Evolutionary conservation across 2,888 invertebrate species (phyloP), one percentile per base, ranked within the genome.

Genomic region (Linyphia triangularis): DNA sequence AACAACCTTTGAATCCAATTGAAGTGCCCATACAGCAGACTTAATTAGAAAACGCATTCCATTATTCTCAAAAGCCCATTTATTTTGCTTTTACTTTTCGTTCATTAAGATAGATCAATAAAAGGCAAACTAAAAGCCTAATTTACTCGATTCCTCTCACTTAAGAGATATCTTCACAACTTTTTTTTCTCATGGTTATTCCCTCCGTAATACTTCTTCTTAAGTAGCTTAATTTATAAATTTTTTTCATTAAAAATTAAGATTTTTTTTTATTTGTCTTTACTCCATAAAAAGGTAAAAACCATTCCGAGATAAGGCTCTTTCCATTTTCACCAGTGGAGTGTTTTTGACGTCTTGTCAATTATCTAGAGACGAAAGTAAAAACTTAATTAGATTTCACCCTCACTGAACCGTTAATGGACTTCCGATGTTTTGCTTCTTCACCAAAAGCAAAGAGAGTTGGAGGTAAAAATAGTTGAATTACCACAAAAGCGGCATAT

Each of bases 351-450:
- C 79, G 67, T 51, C 79, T 30, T 79, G 79, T 79, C 79, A 67
- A 79, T 79, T 79, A 79, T 43, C 67, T n/a, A 10, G 51, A 30
- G 79, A 79, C 51, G 79, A n/a, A 19, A 28, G 67, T 67, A 79
- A 79, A 79, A 78, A 79, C 67, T 79, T 79, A 79, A 79, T 79
- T 79, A 67, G 79, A 79, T 79, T 79, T 67, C 28, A 65, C 22
- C 22, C 30, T 19, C 51, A 67, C 51, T 22, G 43, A 10, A 6
- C 16, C 51, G 37, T 78, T 78, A 78, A 78, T 63, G 65, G 77
- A 78, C 13, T 78, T 75, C 59, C 75, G 33, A 59, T 75, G 79
- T 79, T 67, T 67, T 79, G 43, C 51, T 16, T 63, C 16, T 0
- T 6, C 24, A 24, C n/a, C 13, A 75, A 59, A 19, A 40, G 33